Percentiles rank a stretch among this genome's conserved stretches.
phyloP scores from a whole-genome alignment of 2,797 vertebrate genomes.

The Eulemur rubriventer region DNA sequence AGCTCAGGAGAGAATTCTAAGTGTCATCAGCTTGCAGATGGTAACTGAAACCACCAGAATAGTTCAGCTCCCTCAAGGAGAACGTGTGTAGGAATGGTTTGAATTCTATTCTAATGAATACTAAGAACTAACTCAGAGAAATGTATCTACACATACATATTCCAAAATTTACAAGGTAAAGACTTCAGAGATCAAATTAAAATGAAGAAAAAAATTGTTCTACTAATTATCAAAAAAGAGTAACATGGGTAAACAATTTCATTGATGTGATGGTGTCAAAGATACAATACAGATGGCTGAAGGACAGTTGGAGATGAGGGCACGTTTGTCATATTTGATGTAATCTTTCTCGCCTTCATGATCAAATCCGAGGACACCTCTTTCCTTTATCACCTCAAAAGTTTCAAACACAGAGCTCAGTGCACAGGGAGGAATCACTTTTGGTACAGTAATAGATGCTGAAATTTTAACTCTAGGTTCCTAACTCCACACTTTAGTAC shows the following conservation, averaged over 20 bases:
- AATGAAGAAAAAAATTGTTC: background rate
- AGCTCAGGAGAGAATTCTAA: background rate
- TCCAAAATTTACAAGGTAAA: background rate
- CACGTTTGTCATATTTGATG: background rate
- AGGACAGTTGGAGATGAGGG: background rate
- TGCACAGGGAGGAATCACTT: background rate
- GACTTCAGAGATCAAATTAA: background rate
- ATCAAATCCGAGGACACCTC: background rate
- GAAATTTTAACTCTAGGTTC: background rate
- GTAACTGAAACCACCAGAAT: background rate
- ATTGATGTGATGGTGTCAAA: background rate
- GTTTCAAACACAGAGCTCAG: background rate
- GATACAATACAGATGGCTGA: background rate
- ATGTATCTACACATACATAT: background rate
- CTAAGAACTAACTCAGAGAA: background rate
- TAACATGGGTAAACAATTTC: background rate
- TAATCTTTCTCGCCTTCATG: background rate
- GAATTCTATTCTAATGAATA: background rate
- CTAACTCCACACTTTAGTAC: background rate
- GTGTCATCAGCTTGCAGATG: background rate
- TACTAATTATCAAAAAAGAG: background rate
- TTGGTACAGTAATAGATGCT: background rate
- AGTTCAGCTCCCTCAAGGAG: background rate
- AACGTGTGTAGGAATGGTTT: background rate
- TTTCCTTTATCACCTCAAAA: background rate